These are phyloP conservation scores for Chrysodeixis includens DNA, from an alignment of 2,888 invertebrate genomes.

Conservation along the genomic window DNA sequence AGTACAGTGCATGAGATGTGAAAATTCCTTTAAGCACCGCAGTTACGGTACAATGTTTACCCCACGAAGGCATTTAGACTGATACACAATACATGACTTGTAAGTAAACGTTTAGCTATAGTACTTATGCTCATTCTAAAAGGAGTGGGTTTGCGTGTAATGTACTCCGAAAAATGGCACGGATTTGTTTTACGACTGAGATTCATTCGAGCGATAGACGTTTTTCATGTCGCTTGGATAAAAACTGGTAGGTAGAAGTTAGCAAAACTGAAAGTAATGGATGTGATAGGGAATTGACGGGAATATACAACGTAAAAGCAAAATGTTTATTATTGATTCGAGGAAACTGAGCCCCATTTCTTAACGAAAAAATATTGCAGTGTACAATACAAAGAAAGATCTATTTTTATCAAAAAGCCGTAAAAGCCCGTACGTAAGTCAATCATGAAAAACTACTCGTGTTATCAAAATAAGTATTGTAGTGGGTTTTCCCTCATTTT, in stretches of 20 bases:
- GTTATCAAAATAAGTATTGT: neutral
- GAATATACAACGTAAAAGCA: conserved; percentile 35
- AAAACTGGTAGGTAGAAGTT: conserved; percentile 52
- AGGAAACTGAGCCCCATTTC: conserved; percentile 2
- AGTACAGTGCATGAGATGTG: conserved; percentile 50
- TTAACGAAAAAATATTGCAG: neutral
- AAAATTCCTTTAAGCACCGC: conserved; percentile 31
- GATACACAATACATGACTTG: conserved; percentile 23
- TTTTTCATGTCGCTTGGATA: conserved; percentile 59
- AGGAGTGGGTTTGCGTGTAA: conserved; percentile 61
- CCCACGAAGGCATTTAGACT: conserved; percentile 24
- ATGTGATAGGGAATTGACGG: conserved; percentile 52
- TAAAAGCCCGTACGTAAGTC: neutral
- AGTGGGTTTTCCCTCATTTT: neutral
- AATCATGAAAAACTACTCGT: neutral
- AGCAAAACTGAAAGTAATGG: conserved; percentile 61
- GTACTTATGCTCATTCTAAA: conserved; percentile 45
- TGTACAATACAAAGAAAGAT: neutral
- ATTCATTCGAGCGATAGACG: conserved; percentile 61
- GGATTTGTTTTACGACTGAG: conserved; percentile 62
- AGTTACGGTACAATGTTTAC: conserved; percentile 1
- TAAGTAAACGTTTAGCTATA: conserved; percentile 42
- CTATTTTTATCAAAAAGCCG: conserved; percentile 4
- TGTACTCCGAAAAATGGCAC: conserved; percentile 55
- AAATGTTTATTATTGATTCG: conserved; percentile 26